phyloP scores from a whole-genome alignment of 2,888 invertebrate genomes.

The Ceramica pisi region DNA sequence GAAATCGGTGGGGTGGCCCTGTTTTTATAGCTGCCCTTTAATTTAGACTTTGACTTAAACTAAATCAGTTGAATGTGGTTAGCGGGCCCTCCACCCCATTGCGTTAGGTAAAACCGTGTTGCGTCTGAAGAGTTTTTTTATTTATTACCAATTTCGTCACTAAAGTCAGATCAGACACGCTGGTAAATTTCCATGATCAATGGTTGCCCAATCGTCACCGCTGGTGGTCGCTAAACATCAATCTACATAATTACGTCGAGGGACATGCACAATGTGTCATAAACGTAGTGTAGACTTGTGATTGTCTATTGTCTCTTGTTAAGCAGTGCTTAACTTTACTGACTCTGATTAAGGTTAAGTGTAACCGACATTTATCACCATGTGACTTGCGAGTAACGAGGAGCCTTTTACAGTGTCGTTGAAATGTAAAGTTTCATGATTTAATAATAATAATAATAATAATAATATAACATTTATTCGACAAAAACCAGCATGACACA shows the following conservation, averaged over 20 bases:
- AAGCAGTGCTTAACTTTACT: conserved; percentile 43
- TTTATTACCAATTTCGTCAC: not conserved
- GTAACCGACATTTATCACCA: conserved; percentile 43
- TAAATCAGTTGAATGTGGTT: not conserved
- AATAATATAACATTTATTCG: too few relatives aligned
- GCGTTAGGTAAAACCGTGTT: not conserved
- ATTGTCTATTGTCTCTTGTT: conserved; percentile 63
- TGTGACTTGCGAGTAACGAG: not conserved
- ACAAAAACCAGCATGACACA: too few relatives aligned
- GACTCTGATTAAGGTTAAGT: conserved; percentile 55
- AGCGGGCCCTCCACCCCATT: not conserved
- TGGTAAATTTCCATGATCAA: conserved; percentile 4
- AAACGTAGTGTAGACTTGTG: conserved; percentile 50
- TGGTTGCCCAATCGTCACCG: conserved; percentile 25
- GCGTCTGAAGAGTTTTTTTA: not conserved
- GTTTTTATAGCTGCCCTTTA: too few relatives aligned
- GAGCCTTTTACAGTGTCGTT: conserved; percentile 17
- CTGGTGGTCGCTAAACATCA: conserved; percentile 44
- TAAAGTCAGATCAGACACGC: not conserved
- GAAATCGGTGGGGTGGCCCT: not conserved
- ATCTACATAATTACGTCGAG: conserved; percentile 32
- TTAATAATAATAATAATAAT: too few relatives aligned
- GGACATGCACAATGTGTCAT: conserved; percentile 53
- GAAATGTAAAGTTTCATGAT: conserved; percentile 21
- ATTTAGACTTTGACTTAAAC: not conserved